Conservation (phyloP, 2,113 vertebrate species). For the Lontra canadensis region DNA sequence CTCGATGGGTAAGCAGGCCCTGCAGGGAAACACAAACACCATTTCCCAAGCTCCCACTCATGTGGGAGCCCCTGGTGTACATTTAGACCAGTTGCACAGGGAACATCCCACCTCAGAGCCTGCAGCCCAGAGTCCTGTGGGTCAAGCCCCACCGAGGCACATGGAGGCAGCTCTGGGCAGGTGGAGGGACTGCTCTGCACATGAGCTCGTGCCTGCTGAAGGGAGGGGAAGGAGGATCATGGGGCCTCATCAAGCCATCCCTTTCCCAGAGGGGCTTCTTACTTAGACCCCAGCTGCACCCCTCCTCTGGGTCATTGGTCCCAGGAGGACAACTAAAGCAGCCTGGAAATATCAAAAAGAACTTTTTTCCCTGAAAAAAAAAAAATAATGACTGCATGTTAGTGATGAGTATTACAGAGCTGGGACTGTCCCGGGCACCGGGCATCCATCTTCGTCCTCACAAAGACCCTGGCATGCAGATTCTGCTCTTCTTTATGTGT, state of each 20-base stretch:
- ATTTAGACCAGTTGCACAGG: neutral
- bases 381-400: accelerated
- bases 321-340: too few species aligned
- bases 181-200: neutral
- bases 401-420: neutral
- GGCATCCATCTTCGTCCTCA: neutral
- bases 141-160: neutral
- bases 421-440: accelerated
- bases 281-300: neutral
- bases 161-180: neutral
- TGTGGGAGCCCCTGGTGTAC: too few species aligned
- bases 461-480: accelerated
- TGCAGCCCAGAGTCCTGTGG: neutral
- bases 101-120: neutral
- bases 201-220: accelerated
- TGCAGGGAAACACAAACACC: neutral
- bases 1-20: neutral
- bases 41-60: accelerated
- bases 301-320: too few species aligned
- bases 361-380: neutral
- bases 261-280: neutral
- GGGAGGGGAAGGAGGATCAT: neutral
- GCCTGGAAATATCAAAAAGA: neutral
- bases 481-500: neutral
- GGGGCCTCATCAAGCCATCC: neutral